Base-by-base conservation (phyloP, 2,888 invertebrate species). In the Tribolium freemani region DNA sequence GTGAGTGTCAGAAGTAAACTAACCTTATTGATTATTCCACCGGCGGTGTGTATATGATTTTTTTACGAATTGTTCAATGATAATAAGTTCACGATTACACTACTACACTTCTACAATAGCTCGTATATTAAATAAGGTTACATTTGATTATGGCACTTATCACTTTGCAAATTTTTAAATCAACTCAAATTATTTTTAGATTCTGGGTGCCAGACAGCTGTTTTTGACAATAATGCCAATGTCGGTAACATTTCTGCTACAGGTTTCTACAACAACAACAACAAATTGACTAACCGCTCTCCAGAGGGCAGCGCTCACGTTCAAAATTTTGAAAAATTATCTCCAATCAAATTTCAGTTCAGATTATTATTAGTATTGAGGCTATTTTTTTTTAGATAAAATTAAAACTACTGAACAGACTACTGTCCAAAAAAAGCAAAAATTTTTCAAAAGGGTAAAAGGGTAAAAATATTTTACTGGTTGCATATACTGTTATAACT, bases 11-110 rank as follows among this genome's bases (percentile, higher is more conserved):
- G n/a, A 58, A 26, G 26, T 26, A 26, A 60, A 48, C 63, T 63
- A 50, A 63, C 50, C 63, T 63, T 63, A 63, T 63, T 31, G 63
- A 63, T 63, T 63, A 50, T 51, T 51, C n/a, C 63, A 44, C 50
- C n/a, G 31, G 63, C 51, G 63, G 50, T 51, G 48, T n/a, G n/a
- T n/a, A n/a, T n/a, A n/a, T n/a, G n/a, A n/a, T 38, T 57, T 16
- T 50, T 31, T 51, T 50, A 38, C 50, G 30, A 63, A 63, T 63
- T 13, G 31, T 30, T 20, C 10, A 48, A 30, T 60, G 46, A 51
- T 63, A 63, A 63, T 11, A 10, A 30, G 50, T 2, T 44, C 11
- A 38, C 5, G 21, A 16, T n/a, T 48, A 20, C 21, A 45, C 46
- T 16, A 26, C 60, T 48, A 48, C 4, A 16, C 57, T 38, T 20